Percentiles rank a stretch among this genome's conserved stretches.
Evolutionary conservation across 2,113 vertebrate genomes (phyloP).

Genomic region (Nothocercus julius): DNA sequence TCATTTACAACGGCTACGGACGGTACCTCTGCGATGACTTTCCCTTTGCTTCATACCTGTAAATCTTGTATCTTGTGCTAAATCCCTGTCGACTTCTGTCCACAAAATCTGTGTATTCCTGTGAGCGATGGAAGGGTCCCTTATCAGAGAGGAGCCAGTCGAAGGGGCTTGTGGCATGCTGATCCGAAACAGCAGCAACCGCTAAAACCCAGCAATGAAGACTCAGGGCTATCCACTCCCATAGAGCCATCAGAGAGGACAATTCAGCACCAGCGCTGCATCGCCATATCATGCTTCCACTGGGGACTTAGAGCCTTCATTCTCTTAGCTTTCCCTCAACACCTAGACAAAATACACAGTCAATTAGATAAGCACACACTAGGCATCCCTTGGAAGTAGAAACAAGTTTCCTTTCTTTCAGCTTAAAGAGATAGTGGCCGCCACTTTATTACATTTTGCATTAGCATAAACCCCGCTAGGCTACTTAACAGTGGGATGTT

Average conservation of each 20-base stretch:
- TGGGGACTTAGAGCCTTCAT: slow-evolving; percentile 89
- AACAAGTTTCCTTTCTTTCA: slow-evolving; percentile 42
- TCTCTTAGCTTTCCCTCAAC: slow-evolving; percentile 86
- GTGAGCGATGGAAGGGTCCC: slow-evolving; percentile 97
- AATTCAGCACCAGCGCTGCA: slow-evolving; percentile 88
- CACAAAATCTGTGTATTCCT: slow-evolving; percentile 97
- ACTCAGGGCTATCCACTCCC: slow-evolving; percentile 94
- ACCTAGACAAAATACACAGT: slow-evolving; percentile 82
- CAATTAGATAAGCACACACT: slow-evolving; percentile 69
- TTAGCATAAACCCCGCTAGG: slow-evolving; percentile 54
- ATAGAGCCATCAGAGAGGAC: slow-evolving; percentile 98
- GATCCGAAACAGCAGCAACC: slow-evolving; percentile 86
- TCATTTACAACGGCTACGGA: slow-evolving; percentile 17
- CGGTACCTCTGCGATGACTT: slow-evolving; percentile 22
- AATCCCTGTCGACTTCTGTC: slow-evolving; percentile 97
- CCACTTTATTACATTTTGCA: slow-evolving; percentile 37
- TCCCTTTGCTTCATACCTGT: slow-evolving; percentile 87
- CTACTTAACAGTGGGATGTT: slow-evolving; percentile 36
- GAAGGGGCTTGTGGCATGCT: slow-evolving; percentile 92
- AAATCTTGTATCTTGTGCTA: slow-evolving; percentile 99
- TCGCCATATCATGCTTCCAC: slow-evolving; percentile 89
- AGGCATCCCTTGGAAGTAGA: slow-evolving; percentile 47
- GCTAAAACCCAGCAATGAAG: slow-evolving; percentile 94
- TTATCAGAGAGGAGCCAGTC: slow-evolving; percentile 99
- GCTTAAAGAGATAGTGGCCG: slow-evolving; percentile 49